Base-by-base conservation (phyloP, 2,888 invertebrate genomes). In the Oscheius sp. region DNA sequence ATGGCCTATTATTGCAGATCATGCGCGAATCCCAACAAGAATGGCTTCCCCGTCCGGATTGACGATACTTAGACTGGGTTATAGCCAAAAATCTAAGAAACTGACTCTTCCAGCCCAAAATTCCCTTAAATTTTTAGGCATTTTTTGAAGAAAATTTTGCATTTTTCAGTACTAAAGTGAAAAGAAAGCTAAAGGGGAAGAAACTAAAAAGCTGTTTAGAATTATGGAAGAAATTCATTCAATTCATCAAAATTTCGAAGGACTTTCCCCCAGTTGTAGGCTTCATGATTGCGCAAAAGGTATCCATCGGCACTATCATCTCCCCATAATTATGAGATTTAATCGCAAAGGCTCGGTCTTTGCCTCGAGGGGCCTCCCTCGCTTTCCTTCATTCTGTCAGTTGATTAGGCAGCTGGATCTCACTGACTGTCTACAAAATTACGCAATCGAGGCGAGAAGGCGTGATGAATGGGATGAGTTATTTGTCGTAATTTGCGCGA, bases 291-390 rank as follows among this genome's bases (percentile, higher is more conserved):
- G 53, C 53, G 53, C 37, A 55, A 52, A n/a, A 55, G 55, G 55
- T 55, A 55, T 55, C 55, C 23, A 55, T 55, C 33, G 33, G 48
- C 3, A 34, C 45, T 61, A 61, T 61, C 45, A 61, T 61, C 61
- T 23, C 27, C 61, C 42, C 45, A 25, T 45, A 61, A 61, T 61
- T 61, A 61, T 42, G 61, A 61, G 61, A 61, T 61, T 61, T 61
- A 42, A 61, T 61, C 61, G 31, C 61, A 61, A 61, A 61, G 61
- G 33, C n/a, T 10, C 42, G 42, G 61, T 27, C 42, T 27, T 31
- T 17, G 23, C 55, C 58, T 31, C 45, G 61, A 42, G 42, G 61
- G 45, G 45, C 12, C 17, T 2, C 33, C 34, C 10, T 12, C 25
- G 20, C 15, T 25, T 48, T 25, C 25, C 48, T 17, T 48, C 48